Evolutionary conservation across 2,113 vertebrate genomes (phyloP).

Genomic region (Apteryx owenii): DNA sequence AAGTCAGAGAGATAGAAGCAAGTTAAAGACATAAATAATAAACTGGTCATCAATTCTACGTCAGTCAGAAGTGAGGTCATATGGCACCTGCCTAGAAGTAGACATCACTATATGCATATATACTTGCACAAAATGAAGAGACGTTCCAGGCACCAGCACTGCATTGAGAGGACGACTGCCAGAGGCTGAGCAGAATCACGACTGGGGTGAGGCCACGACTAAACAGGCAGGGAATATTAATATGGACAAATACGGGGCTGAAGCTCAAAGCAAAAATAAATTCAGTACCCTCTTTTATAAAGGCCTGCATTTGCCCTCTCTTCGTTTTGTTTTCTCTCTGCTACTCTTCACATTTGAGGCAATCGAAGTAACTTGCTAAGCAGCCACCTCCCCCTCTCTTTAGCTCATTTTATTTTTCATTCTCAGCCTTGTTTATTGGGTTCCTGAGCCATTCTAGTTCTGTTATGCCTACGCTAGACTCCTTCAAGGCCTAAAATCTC

Average conservation of each 20-base stretch:
- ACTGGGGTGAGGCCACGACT: background rate
- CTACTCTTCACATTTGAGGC: background rate
- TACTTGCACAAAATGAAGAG: background rate
- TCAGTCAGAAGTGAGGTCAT: background rate
- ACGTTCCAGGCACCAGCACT: background rate
- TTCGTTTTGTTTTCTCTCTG: background rate
- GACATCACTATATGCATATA: background rate
- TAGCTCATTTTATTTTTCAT: background rate
- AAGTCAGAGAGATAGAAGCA: background rate
- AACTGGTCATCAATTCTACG: background rate
- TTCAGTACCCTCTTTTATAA: background rate
- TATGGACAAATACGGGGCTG: background rate
- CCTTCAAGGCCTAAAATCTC: background rate
- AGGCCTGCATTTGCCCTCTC: background rate
- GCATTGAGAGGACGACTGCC: background rate
- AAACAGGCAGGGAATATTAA: background rate
- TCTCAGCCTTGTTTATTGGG: background rate
- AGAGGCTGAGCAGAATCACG: background rate
- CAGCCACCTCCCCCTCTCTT: background rate
- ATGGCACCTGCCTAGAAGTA: background rate
- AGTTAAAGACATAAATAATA: background rate
- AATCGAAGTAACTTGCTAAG: background rate
- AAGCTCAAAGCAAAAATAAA: background rate
- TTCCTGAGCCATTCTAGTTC: background rate
- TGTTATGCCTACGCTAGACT: background rate